Conservation (phyloP, 2,888 invertebrate genomes). For the Hirtodrosophila confusa region DNA sequence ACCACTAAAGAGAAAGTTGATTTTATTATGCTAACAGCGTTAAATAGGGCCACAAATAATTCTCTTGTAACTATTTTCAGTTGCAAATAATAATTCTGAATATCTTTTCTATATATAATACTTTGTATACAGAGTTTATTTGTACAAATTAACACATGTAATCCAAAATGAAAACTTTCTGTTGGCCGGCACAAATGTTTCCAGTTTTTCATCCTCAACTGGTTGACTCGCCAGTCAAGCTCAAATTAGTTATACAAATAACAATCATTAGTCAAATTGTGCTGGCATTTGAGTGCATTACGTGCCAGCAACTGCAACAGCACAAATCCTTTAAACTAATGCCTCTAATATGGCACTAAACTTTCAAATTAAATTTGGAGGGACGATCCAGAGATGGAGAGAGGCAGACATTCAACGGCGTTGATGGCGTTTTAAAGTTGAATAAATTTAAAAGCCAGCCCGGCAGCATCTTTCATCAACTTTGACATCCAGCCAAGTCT, state of each 20-base stretch:
- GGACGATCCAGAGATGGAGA: slow-evolving; percentile 18
- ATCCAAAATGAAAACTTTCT: not conserved
- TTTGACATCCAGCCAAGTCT: slow-evolving; percentile 50
- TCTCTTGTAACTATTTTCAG: no score
- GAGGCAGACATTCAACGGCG: slow-evolving; percentile 3
- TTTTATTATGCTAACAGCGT: no score
- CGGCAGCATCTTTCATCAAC: slow-evolving; percentile 47
- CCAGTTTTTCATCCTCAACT: no score
- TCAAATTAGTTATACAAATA: slow-evolving; percentile 44
- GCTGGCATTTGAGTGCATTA: slow-evolving; percentile 43
- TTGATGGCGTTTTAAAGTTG: slow-evolving; percentile 18
- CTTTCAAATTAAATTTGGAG: slow-evolving; percentile 66
- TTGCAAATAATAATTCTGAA: no score
- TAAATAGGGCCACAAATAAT: no score
- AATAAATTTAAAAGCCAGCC: slow-evolving; percentile 36
- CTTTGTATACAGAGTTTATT: not conserved
- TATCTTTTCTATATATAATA: no score
- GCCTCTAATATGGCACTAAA: slow-evolving; percentile 51
- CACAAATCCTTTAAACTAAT: slow-evolving; percentile 47
- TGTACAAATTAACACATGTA: not conserved
- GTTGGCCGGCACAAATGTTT: no score
- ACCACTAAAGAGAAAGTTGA: no score
- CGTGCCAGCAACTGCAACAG: slow-evolving; percentile 30
- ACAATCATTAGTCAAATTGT: slow-evolving; percentile 59
- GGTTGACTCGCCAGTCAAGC: not conserved